These are phyloP conservation scores for Dermatemys mawii DNA, from an alignment of 2,113 vertebrate genomes.

Conservation along the genomic window DNA sequence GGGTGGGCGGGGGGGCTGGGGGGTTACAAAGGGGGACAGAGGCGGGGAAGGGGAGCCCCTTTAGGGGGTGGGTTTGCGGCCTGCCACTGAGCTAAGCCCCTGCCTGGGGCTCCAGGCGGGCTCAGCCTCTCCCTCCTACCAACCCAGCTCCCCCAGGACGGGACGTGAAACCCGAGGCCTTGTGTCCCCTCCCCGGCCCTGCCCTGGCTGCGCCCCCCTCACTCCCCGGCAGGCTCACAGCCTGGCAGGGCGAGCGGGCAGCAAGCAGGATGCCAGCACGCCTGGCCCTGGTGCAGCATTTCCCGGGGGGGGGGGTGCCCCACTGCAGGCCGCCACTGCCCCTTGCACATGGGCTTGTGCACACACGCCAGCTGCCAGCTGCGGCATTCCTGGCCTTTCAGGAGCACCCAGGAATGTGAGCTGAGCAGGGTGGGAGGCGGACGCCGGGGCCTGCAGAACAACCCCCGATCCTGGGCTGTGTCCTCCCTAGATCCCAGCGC, in stretches of 20 bases:
- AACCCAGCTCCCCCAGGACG: no score
- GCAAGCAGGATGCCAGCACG: neutral
- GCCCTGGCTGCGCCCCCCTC: neutral
- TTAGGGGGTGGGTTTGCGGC: neutral
- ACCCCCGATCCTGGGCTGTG: neutral
- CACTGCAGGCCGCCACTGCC: neutral
- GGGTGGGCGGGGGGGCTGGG: neutral
- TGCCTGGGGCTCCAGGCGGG: neutral
- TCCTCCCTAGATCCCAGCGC: neutral
- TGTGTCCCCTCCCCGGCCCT: neutral
- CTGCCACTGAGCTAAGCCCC: neutral
- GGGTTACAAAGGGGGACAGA: no score
- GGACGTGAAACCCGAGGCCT: neutral
- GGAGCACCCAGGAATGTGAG: neutral
- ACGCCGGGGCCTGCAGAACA: neutral
- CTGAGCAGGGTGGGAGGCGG: neutral
- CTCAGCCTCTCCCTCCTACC: neutral
- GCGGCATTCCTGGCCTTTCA: neutral
- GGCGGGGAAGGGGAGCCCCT: neutral
- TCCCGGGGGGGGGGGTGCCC: neutral
- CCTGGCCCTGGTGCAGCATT: neutral
- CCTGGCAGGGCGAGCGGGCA: neutral
- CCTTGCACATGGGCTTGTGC: neutral
- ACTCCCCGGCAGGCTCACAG: neutral
- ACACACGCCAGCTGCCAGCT: neutral